These are phyloP conservation scores for Diploptera punctata DNA, from an alignment of 2,888 invertebrate genomes.

Conservation along the genomic window DNA sequence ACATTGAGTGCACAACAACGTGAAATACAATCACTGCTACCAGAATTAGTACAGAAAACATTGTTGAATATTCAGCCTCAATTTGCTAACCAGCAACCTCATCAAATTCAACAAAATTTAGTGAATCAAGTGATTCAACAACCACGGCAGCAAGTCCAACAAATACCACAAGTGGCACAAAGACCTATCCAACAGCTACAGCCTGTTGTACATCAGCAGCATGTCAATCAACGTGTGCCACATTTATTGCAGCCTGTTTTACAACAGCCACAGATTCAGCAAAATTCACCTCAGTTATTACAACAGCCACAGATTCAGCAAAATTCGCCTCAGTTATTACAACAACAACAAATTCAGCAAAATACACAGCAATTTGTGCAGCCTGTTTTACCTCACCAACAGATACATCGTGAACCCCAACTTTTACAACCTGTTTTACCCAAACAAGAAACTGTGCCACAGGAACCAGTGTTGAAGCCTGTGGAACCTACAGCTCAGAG, in stretches of 20 bases:
- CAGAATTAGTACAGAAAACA: no score
- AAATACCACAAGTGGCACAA: conserved; percentile 1
- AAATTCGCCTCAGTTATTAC: no score
- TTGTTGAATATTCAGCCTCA: no score
- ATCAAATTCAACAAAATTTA: conserved; percentile 38
- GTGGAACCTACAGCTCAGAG: not conserved
- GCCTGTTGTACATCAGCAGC: no score
- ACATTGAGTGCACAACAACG: conserved; percentile 17
- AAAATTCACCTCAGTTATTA: no score
- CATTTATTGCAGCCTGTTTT: no score
- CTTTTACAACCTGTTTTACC: not conserved
- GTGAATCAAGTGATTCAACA: conserved; percentile 35
- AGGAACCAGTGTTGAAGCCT: not conserved
- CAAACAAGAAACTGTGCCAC: not conserved
- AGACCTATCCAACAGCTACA: no score
- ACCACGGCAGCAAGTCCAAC: conserved; percentile 35
- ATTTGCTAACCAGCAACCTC: conserved; percentile 41
- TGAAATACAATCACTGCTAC: conserved; percentile 22
- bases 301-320: no score
- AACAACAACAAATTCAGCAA: no score
- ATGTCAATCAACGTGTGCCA: no score
- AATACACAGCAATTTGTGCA: no score
- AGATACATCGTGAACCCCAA: not conserved
- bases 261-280: no score
- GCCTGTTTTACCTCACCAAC: not conserved